Evolutionary conservation across 2,113 vertebrate genomes (phyloP).

Genomic region (Megaceryle torquata): DNA sequence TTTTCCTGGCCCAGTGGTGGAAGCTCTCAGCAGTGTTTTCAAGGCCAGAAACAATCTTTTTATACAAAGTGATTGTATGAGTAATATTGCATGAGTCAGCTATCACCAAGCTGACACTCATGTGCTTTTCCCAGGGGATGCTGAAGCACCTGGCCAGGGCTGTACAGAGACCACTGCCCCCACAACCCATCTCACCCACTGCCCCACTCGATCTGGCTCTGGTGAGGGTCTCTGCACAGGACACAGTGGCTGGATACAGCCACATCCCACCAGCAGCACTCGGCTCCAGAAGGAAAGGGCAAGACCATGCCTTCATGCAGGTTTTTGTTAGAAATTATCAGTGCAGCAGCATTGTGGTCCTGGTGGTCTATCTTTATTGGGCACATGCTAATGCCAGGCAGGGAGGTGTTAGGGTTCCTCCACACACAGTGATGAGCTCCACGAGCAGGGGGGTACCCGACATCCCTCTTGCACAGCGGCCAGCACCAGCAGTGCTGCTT

Average conservation of each 20-base stretch:
- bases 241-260: neutral
- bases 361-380: rapidly evolving
- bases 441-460: rapidly evolving
- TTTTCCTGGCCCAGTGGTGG: neutral
- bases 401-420: neutral
- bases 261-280: neutral
- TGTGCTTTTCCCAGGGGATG: neutral
- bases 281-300: neutral
- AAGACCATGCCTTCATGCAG: neutral
- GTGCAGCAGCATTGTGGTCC: rapidly evolving
- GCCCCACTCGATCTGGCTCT: no score
- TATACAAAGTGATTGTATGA: neutral
- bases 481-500: rapidly evolving
- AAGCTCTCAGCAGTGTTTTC: neutral
- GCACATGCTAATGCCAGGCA: rapidly evolving
- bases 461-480: rapidly evolving
- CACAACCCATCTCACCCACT: no score
- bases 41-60: neutral
- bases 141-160: neutral
- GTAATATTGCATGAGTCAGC: neutral
- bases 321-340: neutral
- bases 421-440: rapidly evolving
- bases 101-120: neutral
- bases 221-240: neutral
- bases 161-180: neutral